Conservation (phyloP, 2,113 vertebrate genomes). For the Orientallactaga bullata region DNA sequence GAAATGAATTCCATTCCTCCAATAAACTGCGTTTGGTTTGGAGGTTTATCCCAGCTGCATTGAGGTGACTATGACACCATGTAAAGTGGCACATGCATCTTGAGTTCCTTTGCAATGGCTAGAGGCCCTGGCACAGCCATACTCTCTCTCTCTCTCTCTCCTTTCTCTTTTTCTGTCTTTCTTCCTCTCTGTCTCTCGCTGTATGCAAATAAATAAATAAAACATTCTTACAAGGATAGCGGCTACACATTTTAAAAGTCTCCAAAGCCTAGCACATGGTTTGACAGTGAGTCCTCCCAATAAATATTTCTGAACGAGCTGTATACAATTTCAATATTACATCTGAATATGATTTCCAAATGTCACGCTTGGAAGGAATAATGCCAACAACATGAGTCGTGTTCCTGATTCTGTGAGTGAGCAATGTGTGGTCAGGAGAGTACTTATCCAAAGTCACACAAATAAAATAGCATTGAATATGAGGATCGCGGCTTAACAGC, state of each 20-base stretch:
- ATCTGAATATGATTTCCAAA: background rate
- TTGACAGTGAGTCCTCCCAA: rapidly evolving
- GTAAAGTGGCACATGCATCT: no score
- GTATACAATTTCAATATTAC: background rate
- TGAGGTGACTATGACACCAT: no score
- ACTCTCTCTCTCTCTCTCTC: no score
- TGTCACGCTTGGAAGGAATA: background rate
- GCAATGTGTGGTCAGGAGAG: background rate
- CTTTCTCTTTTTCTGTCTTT: no score
- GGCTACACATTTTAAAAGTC: background rate
- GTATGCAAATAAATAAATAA: no score
- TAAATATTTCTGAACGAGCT: background rate
- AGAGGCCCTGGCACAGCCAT: no score
- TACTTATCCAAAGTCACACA: background rate
- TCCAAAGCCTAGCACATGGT: background rate
- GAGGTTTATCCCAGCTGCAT: no score
- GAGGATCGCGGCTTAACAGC: background rate
- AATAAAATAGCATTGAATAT: background rate
- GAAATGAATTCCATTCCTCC: no score
- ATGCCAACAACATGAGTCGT: background rate
- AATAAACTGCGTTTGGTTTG: no score
- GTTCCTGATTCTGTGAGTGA: background rate
- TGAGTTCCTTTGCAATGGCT: no score
- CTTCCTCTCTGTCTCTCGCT: background rate
- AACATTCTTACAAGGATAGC: background rate